Conservation (phyloP, 1,140 invertebrate species). For the Drosophila bipectinata region DNA sequence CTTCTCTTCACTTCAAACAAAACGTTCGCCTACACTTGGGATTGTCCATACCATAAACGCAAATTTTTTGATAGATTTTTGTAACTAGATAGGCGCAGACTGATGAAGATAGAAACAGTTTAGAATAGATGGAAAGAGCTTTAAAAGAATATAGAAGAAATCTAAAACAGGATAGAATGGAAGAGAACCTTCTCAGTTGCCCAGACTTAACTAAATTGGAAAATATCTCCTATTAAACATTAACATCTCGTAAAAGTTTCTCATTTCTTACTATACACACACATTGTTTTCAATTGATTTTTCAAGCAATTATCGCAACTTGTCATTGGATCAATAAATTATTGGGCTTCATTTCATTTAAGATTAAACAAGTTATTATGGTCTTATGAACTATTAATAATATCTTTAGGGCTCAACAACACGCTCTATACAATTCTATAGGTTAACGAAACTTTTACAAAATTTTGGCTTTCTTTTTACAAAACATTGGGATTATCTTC, state of each 20-base stretch:
- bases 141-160: neutral
- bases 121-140: neutral
- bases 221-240: constrained; percentile 16
- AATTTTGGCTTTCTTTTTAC: constrained; percentile 37
- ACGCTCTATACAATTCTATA: constrained; percentile 58
- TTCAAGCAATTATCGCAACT: constrained; percentile 20
- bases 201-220: constrained; percentile 17
- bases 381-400: constrained; percentile 54
- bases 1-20: constrained; percentile 42
- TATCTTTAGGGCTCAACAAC: constrained; percentile 63
- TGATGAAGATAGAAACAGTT: constrained; percentile 5
- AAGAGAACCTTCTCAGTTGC: constrained; percentile 25
- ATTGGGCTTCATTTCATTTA: constrained; percentile 47
- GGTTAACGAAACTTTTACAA: constrained; percentile 33
- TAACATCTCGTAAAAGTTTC: constrained; percentile 25
- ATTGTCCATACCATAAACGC: constrained; percentile 83
- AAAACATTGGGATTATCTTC: constrained; percentile 16
- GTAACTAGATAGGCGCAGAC: constrained; percentile 31
- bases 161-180: neutral
- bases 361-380: constrained; percentile 25
- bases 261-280: constrained; percentile 12
- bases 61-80: constrained; percentile 73
- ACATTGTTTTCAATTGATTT: constrained; percentile 5
- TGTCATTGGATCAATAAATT: constrained; percentile 32
- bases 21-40: constrained; percentile 59